Base-by-base conservation (phyloP, 2,113 vertebrate species). In the Ictalurus punctatus region DNA sequence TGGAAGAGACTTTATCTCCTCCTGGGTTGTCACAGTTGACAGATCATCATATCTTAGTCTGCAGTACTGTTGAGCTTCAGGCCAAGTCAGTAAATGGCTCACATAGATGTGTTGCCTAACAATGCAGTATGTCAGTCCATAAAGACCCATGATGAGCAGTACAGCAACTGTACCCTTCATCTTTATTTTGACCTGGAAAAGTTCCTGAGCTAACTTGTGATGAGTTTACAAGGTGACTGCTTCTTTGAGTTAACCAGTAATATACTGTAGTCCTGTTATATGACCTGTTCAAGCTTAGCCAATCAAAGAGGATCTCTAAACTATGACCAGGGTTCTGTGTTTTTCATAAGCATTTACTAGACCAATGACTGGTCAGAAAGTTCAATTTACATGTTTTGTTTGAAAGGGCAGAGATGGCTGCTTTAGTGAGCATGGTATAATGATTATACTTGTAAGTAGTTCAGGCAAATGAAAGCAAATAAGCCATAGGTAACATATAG, bases 391-490 rank as follows among this genome's bases (percentile, higher is more conserved):
- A 83, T 83, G 81, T 52, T 67, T 85, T 69, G 40, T 81, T 81
- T 81, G 21, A 52, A 79, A 79, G 21, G 3, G n/a, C 3, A 85
- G 21, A 56, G 27, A 30, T 19, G 25, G 7, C 10, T 30, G 14
- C 37, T 52, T 67, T 30, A 84, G 23, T 52, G 13, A 17, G 10
- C 13, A n/a, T 69, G 21, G 37, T 17, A 67, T 67, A 34, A 56
- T 73, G 54, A 76, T n/a, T 34, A 78, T 13, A 78, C 21, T 76
- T n/a, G 27, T 56, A 34, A 23, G 7, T 17, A 59, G 25, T 59
- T 82, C 30, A 86, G 48, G 85, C 37, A 86, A 86, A 76, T 86
- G 6, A 56, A 59, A 86, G 74, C 52, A 58, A 86, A 79, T 86
- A 19, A 17, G 1, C 34, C 6, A 6, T 30, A 67, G 23, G 44